A percentile compares a stretch with the other conserved stretches of the same genome.
Evolutionary conservation across 2,888 invertebrate genomes (phyloP).

Genomic region (Cacoxenus indagator): DNA sequence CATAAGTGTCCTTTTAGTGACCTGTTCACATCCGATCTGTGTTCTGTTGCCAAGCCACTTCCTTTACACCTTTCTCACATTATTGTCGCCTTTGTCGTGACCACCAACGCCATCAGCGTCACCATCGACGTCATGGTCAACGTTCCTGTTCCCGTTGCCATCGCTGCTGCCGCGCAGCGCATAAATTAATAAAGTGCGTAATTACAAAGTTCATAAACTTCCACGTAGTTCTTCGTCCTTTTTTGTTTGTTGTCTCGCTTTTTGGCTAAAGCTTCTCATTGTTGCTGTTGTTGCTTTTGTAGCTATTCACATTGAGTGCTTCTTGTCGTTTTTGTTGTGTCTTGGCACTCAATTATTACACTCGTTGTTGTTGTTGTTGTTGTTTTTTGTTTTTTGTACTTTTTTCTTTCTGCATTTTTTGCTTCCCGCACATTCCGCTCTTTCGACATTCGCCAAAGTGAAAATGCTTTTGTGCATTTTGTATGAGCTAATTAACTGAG

Average conservation of each 20-base stretch:
- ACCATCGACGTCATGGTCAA: neutral
- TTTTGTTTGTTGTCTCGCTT: constrained; percentile 1
- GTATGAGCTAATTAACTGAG: constrained; percentile 60
- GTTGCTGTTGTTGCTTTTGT: constrained; percentile 27
- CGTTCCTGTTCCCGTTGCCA: neutral
- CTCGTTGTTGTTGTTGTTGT: constrained; percentile 28
- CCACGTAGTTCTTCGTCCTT: constrained; percentile 39
- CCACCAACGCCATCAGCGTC: neutral
- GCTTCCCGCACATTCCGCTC: constrained; percentile 23
- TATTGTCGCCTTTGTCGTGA: no score
- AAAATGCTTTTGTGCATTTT: constrained; percentile 60
- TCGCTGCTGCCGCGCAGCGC: constrained; percentile 43
- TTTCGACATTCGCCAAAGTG: constrained; percentile 46
- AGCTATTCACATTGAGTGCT: constrained; percentile 23
- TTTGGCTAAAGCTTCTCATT: constrained; percentile 10
- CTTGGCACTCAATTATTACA: constrained; percentile 58
- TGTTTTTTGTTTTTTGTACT: neutral
- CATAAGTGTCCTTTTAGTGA: neutral
- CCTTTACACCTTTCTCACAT: no score
- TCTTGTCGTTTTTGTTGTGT: constrained; percentile 20
- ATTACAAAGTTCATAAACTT: constrained; percentile 64
- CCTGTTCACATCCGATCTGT: neutral
- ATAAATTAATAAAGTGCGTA: constrained; percentile 64
- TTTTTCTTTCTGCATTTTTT: neutral
- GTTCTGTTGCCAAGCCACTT: neutral